Evolutionary conservation across 2,888 invertebrate genomes (phyloP), one percentile per base, ranked within the genome.

Genomic region (Achlya flavicornis): DNA sequence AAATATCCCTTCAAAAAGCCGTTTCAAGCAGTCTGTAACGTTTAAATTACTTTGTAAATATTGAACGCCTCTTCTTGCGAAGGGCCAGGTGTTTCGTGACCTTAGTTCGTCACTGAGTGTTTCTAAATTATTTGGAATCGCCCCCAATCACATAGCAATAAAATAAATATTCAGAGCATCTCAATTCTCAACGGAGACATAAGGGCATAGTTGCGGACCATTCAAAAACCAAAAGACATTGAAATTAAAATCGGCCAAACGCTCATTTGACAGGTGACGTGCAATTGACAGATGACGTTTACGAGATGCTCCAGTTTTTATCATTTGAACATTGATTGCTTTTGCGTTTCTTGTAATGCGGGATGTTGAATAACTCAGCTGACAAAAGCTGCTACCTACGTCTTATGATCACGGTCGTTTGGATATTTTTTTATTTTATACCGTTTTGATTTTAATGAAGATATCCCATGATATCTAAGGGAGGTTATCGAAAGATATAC

Each of bases 201-300:
- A 41, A 12, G 38, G 38, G 41, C 59, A 58, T 58, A 35, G 35
- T 60, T 60, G 26, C 12, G 26, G 53, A 41, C 4, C 60, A 61
- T 61, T 65, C 64, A 62, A 65, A 67, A 63, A 61, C 68, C 75
- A 75, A 82, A 81, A 82, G 19, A 77, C 75, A 64, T 71, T 72
- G 73, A 84, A 60, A 87, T 88, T 86, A 86, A 87, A 85, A 88
- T 87, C 78, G 80, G 76, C 71, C 74, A 66, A 74, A 77, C 74
- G 68, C 77, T 75, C 61, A 74, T 77, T 75, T 85, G 87, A 86
- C 89, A 89, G 89, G 83, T 89, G 89, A 78, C 74, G 68, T 68
- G 72, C 61, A 64, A 69, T 76, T 85, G 86, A 88, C 86, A 83
- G 83, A 87, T 85, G 85, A 86, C 76, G 71, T 72, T 66, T 68